Evolutionary conservation across 2,888 invertebrate species (phyloP).

Genomic region (Calameuta idolon): DNA sequence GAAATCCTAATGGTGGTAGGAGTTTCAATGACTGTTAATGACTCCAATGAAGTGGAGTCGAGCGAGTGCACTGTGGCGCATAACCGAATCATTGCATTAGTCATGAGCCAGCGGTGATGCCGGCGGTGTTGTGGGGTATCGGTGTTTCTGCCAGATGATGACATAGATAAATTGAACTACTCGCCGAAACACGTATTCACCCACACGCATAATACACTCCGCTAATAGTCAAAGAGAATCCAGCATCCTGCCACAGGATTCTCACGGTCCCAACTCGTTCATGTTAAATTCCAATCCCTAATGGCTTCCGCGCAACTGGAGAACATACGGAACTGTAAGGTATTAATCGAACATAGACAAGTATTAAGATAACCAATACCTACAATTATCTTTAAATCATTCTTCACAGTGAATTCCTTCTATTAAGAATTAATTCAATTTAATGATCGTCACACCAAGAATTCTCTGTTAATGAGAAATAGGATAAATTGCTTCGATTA

Average conservation of each 20-base stretch:
- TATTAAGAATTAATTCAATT: not conserved
- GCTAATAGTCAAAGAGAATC: not conserved
- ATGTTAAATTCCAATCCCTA: not conserved
- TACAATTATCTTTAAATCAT: not conserved
- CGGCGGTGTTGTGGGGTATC: not conserved
- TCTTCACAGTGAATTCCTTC: not conserved
- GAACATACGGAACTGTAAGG: not conserved
- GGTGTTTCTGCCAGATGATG: not conserved
- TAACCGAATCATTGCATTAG: slow-evolving; percentile 3
- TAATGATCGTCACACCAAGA: not conserved
- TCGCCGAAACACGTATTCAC: not conserved
- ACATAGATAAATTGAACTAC: not conserved
- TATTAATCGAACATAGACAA: not conserved
- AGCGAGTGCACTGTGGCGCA: not conserved
- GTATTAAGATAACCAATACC: not conserved
- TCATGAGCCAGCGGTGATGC: not conserved
- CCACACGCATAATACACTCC: not conserved
- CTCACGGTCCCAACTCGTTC: not conserved
- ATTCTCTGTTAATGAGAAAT: not conserved
- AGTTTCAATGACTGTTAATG: slow-evolving; percentile 2
- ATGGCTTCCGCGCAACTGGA: not conserved
- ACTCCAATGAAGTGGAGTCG: slow-evolving; percentile 2
- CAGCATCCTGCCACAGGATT: not conserved
- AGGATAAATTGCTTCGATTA: too few relatives aligned
- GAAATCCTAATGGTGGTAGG: not conserved